Percentiles rank a stretch among this genome's conserved stretches.
These are phyloP conservation scores for Drosophila leonis DNA, from an alignment of 2,888 invertebrate species.

Conservation along the genomic window DNA sequence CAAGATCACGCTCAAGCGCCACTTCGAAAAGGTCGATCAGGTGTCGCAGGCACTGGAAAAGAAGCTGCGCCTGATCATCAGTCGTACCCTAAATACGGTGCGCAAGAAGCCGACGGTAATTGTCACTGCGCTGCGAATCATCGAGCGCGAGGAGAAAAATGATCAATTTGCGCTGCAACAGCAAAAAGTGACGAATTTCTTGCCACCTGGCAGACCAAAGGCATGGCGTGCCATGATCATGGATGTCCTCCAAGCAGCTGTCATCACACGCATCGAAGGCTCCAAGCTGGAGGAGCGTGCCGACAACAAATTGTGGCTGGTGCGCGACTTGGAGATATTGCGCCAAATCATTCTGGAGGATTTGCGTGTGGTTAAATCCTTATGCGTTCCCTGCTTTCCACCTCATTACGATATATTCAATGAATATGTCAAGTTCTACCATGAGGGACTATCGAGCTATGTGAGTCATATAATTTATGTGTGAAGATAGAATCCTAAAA, in stretches of 20 bases:
- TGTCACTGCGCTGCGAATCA: slow-evolving; percentile 97
- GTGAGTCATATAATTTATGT: slow-evolving; percentile 86
- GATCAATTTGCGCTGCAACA: slow-evolving; percentile 93
- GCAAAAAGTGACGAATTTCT: slow-evolving; percentile 90
- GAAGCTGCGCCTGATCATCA: slow-evolving; percentile 95
- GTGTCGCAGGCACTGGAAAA: slow-evolving; percentile 95
- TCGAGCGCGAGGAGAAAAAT: slow-evolving; percentile 98
- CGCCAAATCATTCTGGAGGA: slow-evolving; percentile 96
- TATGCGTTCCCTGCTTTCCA: slow-evolving; percentile 97
- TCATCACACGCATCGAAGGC: slow-evolving; percentile 95
- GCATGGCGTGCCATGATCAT: slow-evolving; percentile 95
- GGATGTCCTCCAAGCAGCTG: slow-evolving; percentile 92
- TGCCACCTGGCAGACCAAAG: slow-evolving; percentile 97
- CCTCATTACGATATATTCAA: slow-evolving; percentile 97
- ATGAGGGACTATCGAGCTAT: slow-evolving; percentile 92
- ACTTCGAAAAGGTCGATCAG: slow-evolving; percentile 97
- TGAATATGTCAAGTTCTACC: slow-evolving; percentile 97
- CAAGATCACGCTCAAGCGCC: slow-evolving; percentile 96
- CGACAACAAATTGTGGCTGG: slow-evolving; percentile 98
- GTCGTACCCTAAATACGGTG: slow-evolving; percentile 96
- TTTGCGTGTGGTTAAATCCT: slow-evolving; percentile 94
- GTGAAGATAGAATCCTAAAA: background rate
- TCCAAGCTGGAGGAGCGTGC: slow-evolving; percentile 96
- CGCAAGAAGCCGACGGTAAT: slow-evolving; percentile 97
- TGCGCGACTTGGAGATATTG: slow-evolving; percentile 95